phyloP scores from a whole-genome alignment of 2,797 vertebrate genomes.

The Rallus crepitans region DNA sequence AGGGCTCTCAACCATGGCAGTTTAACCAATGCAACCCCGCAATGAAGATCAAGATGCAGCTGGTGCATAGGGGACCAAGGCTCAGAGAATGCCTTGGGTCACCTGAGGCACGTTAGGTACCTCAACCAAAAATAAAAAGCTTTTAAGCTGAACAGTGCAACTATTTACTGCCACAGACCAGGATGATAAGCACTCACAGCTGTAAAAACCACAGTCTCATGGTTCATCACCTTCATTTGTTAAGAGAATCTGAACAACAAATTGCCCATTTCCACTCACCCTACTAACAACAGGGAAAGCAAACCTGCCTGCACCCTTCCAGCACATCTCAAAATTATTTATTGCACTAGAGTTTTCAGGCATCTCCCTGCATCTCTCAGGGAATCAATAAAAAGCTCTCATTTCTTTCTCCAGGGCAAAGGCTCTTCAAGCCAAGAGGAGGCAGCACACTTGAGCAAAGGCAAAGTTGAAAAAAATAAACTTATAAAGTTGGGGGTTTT shows the following conservation, averaged over 20 bases:
- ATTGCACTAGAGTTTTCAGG: background rate
- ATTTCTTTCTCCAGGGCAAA: background rate
- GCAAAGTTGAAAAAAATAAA: background rate
- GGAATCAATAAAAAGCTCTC: background rate
- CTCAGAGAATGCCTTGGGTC: background rate
- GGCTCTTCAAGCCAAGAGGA: background rate
- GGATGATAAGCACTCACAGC: background rate
- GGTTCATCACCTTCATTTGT: background rate
- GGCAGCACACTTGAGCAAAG: background rate
- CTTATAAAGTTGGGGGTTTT: background rate
- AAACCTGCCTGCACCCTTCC: background rate
- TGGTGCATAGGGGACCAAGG: background rate
- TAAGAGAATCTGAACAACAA: background rate
- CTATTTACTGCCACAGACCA: background rate
- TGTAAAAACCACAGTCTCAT: background rate
- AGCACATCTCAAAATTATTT: background rate
- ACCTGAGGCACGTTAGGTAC: background rate
- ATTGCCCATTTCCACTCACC: background rate
- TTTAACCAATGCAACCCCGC: background rate
- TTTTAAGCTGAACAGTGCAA: background rate
- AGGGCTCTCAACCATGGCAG: background rate
- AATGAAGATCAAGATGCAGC: background rate
- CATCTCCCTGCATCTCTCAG: background rate
- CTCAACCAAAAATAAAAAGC: background rate
- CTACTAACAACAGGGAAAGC: background rate